phyloP scores from a whole-genome alignment of 2,888 invertebrate species.

The Oligia strigilis region DNA sequence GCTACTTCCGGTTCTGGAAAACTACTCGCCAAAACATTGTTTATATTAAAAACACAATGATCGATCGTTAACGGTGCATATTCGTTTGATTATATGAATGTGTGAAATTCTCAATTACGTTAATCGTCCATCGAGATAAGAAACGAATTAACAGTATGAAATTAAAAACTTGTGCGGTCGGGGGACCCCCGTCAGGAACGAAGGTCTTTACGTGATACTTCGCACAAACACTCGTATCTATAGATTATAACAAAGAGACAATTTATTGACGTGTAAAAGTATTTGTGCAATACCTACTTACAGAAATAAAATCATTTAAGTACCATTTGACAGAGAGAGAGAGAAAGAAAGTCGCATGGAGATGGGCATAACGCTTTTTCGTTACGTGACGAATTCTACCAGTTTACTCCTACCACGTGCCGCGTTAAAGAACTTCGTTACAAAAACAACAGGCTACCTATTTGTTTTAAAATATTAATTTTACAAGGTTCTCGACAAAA shows the following conservation, averaged over 20 bases:
- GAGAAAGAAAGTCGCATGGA: too few relatives aligned
- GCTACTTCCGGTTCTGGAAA: conserved; percentile 13
- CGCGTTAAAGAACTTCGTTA: neutral
- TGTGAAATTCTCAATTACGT: neutral
- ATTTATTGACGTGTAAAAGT: too few relatives aligned
- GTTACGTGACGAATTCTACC: neutral
- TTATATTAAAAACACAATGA: neutral
- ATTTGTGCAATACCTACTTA: neutral
- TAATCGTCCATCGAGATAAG: too few relatives aligned
- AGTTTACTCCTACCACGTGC: neutral
- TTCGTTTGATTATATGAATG: neutral
- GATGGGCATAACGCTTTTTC: neutral
- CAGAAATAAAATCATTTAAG: neutral
- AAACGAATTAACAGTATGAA: neutral
- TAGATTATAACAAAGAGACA: neutral
- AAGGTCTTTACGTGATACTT: neutral
- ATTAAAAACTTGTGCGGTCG: neutral
- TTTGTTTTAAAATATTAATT: conserved; percentile 10
- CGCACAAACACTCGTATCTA: neutral
- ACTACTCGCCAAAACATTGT: neutral
- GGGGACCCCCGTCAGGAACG: neutral
- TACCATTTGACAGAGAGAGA: neutral
- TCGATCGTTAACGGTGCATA: too few relatives aligned
- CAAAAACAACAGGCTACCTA: neutral
- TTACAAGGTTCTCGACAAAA: conserved; percentile 24